Evolutionary conservation across 2,888 invertebrate species (phyloP).

Genomic region (Molanna angustata): DNA sequence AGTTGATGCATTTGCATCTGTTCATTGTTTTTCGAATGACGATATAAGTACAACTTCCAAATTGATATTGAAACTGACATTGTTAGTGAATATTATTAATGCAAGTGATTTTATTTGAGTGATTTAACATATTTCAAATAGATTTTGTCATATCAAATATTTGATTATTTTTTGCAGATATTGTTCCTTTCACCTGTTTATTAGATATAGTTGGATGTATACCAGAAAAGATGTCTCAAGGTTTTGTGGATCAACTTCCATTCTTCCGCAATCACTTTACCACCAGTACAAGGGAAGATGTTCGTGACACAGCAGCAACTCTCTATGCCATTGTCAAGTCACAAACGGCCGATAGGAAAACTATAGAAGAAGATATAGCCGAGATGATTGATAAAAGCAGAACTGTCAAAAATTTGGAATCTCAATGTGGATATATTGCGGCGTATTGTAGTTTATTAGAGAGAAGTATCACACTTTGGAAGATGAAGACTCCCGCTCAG

Average conservation of each 20-base stretch:
- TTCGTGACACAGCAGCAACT: slow-evolving; percentile 69
- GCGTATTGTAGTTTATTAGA: slow-evolving; percentile 71
- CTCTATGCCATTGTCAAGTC: slow-evolving; percentile 73
- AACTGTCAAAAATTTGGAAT: slow-evolving; percentile 62
- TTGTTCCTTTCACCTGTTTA: slow-evolving; percentile 69
- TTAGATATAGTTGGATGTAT: slow-evolving; percentile 83
- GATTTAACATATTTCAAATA: neutral
- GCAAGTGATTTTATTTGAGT: neutral
- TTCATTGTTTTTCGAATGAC: too few relatives aligned
- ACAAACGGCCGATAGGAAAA: slow-evolving; percentile 53
- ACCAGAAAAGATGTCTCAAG: slow-evolving; percentile 64
- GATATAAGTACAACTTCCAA: too few relatives aligned
- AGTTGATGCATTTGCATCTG: too few relatives aligned
- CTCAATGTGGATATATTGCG: slow-evolving; percentile 75
- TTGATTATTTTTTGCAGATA: slow-evolving; percentile 46
- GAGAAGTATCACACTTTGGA: slow-evolving; percentile 57
- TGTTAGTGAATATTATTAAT: slow-evolving; percentile 51
- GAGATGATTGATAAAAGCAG: slow-evolving; percentile 54
- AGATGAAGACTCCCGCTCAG: slow-evolving; percentile 38
- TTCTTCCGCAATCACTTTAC: slow-evolving; percentile 65
- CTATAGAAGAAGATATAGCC: slow-evolving; percentile 51
- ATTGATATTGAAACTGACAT: too few relatives aligned
- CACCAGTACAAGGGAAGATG: slow-evolving; percentile 70
- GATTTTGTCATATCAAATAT: neutral
- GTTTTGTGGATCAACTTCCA: slow-evolving; percentile 60